Base-by-base conservation (phyloP, 1,140 invertebrate species). In the Anagrus nilaparvatae region DNA sequence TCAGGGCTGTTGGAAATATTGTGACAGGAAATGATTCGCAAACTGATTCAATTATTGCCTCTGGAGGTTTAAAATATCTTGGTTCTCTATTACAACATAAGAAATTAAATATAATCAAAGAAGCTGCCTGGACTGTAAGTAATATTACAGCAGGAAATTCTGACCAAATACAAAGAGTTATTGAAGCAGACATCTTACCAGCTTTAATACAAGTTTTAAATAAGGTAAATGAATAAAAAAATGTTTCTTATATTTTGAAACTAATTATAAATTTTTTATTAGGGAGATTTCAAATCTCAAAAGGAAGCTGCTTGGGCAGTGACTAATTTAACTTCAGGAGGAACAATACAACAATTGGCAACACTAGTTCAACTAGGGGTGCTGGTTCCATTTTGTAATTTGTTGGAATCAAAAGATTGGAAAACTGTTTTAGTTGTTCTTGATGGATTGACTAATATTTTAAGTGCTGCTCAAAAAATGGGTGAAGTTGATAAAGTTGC, bases 41-140 rank as follows among this genome's bases (percentile, higher is more conserved):
- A 77, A 99, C 96, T 10, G 92, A 99, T 61, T 70, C 79, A 9
- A 90, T 97, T 6, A 77, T 99, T 16, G 70, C 80, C 36, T 78
- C 79, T 36, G 87, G 84, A 9, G 88, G 81, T 40, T 69, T 98
- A 5, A 68, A 73, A 5, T 69, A 82, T 48, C 74, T 96, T 37
- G 71, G 73, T 5, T 58, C 66, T 8, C 71, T 99, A 8, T 67
- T 99, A 12, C 68, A 76, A 28, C 86, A 92, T 60, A 83, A 82
- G 54, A 59, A 58, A 29, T 33, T 61, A 4, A 65, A 74, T 35
- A 79, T 91, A 48, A 84, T 90, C 18, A 83, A 89, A 64, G 87
- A 90, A 67, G 80, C 86, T 49, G 80, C 85, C 20, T 93, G 79
- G 87, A 79, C 84, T 37, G 68, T 88, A 23, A 87, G 84, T 18